A percentile compares a stretch with the other conserved stretches of the same genome.
Evolutionary conservation across 1,140 invertebrate species (phyloP).

Genomic region (Hyles vespertilio): DNA sequence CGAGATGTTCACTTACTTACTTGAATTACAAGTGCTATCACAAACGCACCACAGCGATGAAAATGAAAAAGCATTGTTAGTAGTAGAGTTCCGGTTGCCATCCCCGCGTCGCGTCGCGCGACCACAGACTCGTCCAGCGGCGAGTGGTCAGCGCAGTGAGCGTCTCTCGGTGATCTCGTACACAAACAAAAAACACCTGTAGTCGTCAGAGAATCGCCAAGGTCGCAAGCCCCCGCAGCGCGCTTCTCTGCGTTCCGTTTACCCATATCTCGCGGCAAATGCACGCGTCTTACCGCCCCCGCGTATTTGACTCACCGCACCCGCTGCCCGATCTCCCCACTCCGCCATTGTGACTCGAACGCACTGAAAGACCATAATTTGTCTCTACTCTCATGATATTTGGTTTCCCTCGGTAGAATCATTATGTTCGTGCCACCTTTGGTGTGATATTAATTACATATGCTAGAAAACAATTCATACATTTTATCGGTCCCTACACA

Average conservation of each 20-base stretch:
- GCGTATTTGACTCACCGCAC: slow-evolving; percentile 52
- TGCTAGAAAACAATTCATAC: neutral
- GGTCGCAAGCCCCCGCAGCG: slow-evolving; percentile 66
- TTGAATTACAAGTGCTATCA: no score
- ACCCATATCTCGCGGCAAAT: slow-evolving; percentile 72
- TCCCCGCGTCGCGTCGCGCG: slow-evolving; percentile 29
- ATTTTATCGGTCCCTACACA: neutral
- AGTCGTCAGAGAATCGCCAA: slow-evolving; percentile 67
- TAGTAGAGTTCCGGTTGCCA: slow-evolving; percentile 51
- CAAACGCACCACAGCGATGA: no score
- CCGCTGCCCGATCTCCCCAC: slow-evolving; percentile 29
- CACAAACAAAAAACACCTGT: slow-evolving; percentile 74
- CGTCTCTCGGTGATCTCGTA: slow-evolving; percentile 49
- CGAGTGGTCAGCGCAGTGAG: slow-evolving; percentile 36
- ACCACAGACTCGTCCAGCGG: slow-evolving; percentile 22
- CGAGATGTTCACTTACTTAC: no score
- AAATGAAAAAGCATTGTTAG: slow-evolving; percentile 36
- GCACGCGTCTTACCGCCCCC: slow-evolving; percentile 54
- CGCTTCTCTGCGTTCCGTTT: slow-evolving; percentile 64
- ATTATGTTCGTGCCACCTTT: neutral
- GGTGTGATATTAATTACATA: neutral
- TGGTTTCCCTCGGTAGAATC: neutral
- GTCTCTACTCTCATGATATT: no score
- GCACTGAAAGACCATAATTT: slow-evolving; percentile 2
- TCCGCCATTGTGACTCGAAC: slow-evolving; percentile 6